phyloP scores from a whole-genome alignment of 2,888 invertebrate species.

The Doris montereyensis region DNA sequence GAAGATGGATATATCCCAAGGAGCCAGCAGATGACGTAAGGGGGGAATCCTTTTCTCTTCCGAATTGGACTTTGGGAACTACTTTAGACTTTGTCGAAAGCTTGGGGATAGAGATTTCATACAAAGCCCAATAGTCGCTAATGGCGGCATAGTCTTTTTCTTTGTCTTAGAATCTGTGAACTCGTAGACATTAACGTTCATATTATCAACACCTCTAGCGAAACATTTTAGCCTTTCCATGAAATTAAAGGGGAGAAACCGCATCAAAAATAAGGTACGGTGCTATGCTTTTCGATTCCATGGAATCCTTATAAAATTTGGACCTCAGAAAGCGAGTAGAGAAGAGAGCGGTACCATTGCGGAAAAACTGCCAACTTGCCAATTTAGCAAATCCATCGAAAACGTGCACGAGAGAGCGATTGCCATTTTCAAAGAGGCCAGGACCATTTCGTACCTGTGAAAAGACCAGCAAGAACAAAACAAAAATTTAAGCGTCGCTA shows the following conservation, averaged over 20 bases:
- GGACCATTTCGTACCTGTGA: conserved; percentile 62
- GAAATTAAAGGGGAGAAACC: conserved; percentile 58
- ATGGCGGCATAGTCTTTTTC: conserved; percentile 54
- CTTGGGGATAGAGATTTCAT: conserved; percentile 51
- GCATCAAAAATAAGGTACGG: conserved; percentile 64
- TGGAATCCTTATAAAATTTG: conserved; percentile 58
- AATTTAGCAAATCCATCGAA: conserved; percentile 66
- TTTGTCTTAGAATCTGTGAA: conserved; percentile 43
- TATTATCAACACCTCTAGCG: conserved; percentile 65
- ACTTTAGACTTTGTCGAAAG: conserved; percentile 47
- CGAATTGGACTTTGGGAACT: no score
- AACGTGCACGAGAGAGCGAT: conserved; percentile 52
- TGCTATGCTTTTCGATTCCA: conserved; percentile 53
- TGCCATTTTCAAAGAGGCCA: conserved; percentile 60
- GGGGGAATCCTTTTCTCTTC: no score
- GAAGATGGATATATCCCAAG: conserved; percentile 53
- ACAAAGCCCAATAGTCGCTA: conserved; percentile 68
- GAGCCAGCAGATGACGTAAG: background rate
- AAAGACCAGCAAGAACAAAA: no score
- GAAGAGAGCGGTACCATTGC: conserved; percentile 55
- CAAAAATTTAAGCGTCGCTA: no score
- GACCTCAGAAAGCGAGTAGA: conserved; percentile 58
- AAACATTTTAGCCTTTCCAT: conserved; percentile 55
- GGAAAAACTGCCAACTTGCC: conserved; percentile 54
- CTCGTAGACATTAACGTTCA: conserved; percentile 65